Evolutionary conservation across 2,113 vertebrate genomes (phyloP), one percentile per base, ranked within the genome.

Genomic region (Hippocampus comes): DNA sequence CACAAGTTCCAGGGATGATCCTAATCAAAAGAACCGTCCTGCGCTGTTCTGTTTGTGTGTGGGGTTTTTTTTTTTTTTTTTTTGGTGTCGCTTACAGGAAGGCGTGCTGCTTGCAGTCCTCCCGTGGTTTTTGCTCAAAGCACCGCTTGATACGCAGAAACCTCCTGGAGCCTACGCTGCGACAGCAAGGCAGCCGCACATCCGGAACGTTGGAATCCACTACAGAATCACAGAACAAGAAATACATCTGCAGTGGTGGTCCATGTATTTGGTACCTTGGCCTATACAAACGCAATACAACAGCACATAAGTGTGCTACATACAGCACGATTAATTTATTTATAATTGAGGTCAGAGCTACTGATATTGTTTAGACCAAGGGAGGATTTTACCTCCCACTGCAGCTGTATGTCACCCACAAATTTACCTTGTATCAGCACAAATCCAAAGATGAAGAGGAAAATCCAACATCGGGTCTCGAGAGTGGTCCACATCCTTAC

Each of bases 31-130:
- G 53, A 23, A n/a, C 9, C 53, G 2, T 23, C 8, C 21, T 11
- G 53, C 21, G n/a, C n/a, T 23, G 21, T n/a, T n/a, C 9, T 10
- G n/a, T 21, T 30, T 51, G 49, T 38, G 34, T 38, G 5, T 38
- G 25, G 1, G 25, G 27, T 4, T 34, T 30, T 30, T 68, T 11
- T 68, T 11, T 34, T 18, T 18, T 2, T 3, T 23, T 71, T 4
- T 8, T 46, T 46, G 18, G 18, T 11, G 53, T n/a, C 1, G 38
- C 83, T 84, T 68, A 88, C 87, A 78, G 4, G 64, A 77, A 83
- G 48, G 82, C 84, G 10, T 82, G 78, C 7, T 4, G 17, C 0
- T 41, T 3, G 43, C 86, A 84, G 63, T 20, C n/a, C 1, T 0
- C 0, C 0, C 71, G 57, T 1, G 30, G 20, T 8, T 9, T 23